phyloP scores from a whole-genome alignment of 2,888 invertebrate genomes.

The Mesoligia furuncula region DNA sequence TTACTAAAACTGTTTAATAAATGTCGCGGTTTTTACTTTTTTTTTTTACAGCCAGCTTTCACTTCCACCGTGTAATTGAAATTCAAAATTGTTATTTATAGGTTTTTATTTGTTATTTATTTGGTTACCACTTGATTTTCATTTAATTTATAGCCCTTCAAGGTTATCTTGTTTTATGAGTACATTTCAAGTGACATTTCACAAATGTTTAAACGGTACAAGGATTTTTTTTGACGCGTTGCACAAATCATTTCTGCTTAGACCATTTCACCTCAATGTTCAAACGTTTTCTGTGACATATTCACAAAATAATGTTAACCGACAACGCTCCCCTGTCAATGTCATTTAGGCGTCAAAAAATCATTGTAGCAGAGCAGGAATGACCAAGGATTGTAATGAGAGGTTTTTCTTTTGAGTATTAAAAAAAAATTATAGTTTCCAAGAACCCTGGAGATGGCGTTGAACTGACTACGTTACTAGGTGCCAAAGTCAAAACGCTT shows the following conservation, averaged over 20 bases:
- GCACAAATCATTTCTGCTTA: not conserved
- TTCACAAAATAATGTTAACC: not conserved
- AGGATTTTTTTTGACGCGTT: not conserved
- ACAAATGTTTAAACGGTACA: not conserved
- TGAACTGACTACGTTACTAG: too few species aligned
- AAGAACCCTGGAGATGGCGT: too few species aligned
- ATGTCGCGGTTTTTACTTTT: not conserved
- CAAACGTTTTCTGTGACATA: not conserved
- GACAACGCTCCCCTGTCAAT: not conserved
- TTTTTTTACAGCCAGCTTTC: conserved; percentile 19
- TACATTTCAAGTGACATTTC: not conserved
- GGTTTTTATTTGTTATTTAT: not conserved
- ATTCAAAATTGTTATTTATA: conserved; percentile 20
- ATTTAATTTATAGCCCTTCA: not conserved
- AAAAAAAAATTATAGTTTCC: too few species aligned
- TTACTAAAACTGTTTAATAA: conserved; percentile 5
- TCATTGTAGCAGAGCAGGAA: not conserved
- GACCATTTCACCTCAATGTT: not conserved
- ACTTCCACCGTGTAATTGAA: conserved; percentile 10
- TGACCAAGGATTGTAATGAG: conserved; percentile 9
- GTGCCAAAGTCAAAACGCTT: too few species aligned
- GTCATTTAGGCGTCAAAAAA: not conserved
- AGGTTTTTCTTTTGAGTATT: too few species aligned
- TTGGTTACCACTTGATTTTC: not conserved
- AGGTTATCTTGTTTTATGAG: not conserved